Evolutionary conservation across 1,140 invertebrate genomes (phyloP), one percentile per base, ranked within the genome.

Genomic region (Zaprionus camerounensis): DNA sequence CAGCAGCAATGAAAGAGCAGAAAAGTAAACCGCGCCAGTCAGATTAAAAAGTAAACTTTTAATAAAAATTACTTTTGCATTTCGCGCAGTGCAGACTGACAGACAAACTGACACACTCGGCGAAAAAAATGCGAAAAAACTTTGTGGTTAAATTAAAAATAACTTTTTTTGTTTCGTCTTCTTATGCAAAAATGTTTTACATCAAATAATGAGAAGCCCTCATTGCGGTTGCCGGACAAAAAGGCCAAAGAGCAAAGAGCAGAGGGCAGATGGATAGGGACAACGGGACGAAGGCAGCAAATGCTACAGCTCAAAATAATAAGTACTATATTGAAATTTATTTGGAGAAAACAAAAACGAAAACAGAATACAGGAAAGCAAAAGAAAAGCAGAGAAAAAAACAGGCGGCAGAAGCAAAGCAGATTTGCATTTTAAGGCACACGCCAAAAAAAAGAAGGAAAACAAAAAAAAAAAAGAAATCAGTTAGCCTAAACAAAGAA

Each of bases 11-110:
- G 72, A 66, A 82, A 67, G 1, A 51, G 46, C 20, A 24, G 20
- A 13, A 75, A 81, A 83, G 67, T 76, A 72, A 77, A 84, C 75
- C 62, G 46, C 38, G 20, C 28, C 20, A 53, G 46, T 44, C 83
- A 84, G 84, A 87, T 87, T 87, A 87, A 87, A 86, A 88, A 88
- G 78, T 73, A 84, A 84, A 87, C 84, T 87, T 76, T 87, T 88
- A 88, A 83, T 86, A 88, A 88, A 90, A 88, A 88, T 84, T 78
- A 90, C 78, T 88, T 87, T 81, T 79, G 84, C 81, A 81, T 90
- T 88, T 81, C 78, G 64, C 63, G 83, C 49, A 70, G 44, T 55
- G 63, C 41, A 26, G 22, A 13, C 12, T 13, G 22, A 53, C 51
- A 13, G 28, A 53, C 12, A 24, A 1, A n/a, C 41, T 49, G 15